Conservation (phyloP, 2,888 invertebrate species). For the Eupithecia pulchellata region DNA sequence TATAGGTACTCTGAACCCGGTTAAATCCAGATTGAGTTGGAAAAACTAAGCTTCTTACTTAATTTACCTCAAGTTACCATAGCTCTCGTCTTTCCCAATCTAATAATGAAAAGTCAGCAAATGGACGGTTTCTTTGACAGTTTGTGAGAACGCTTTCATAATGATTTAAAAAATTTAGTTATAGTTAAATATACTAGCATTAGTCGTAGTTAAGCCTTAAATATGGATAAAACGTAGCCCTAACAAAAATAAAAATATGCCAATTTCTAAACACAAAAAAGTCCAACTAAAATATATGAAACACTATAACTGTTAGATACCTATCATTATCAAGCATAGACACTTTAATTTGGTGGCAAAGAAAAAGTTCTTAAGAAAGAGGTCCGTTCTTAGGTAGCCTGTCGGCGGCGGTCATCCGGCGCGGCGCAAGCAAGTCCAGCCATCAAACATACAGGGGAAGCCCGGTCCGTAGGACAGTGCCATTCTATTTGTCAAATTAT, state of each 20-base stretch:
- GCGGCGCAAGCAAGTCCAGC: background rate
- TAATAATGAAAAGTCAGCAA: background rate
- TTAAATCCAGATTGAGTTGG: background rate
- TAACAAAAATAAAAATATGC: too few species aligned
- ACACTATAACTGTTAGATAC: too few species aligned
- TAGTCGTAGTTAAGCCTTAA: background rate
- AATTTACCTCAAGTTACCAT: background rate
- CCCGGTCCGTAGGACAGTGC: slow-evolving; percentile 73
- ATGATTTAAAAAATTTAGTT: too few species aligned
- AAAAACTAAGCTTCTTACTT: background rate
- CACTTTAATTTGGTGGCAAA: background rate
- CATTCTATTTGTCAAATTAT: slow-evolving; percentile 83
- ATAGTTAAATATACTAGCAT: background rate
- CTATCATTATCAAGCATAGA: too few species aligned
- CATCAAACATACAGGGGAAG: slow-evolving; percentile 50
- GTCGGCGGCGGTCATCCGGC: too few species aligned
- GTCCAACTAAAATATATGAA: too few species aligned
- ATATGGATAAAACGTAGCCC: too few species aligned
- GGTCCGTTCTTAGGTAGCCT: background rate
- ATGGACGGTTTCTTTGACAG: too few species aligned
- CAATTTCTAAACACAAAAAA: too few species aligned
- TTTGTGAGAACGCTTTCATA: background rate
- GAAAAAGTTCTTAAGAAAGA: background rate
- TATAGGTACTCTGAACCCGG: background rate
- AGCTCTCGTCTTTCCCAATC: background rate